Evolutionary conservation across 2,113 vertebrate genomes (phyloP), one percentile per base, ranked within the genome.

Genomic region (Smithornis capensis): DNA sequence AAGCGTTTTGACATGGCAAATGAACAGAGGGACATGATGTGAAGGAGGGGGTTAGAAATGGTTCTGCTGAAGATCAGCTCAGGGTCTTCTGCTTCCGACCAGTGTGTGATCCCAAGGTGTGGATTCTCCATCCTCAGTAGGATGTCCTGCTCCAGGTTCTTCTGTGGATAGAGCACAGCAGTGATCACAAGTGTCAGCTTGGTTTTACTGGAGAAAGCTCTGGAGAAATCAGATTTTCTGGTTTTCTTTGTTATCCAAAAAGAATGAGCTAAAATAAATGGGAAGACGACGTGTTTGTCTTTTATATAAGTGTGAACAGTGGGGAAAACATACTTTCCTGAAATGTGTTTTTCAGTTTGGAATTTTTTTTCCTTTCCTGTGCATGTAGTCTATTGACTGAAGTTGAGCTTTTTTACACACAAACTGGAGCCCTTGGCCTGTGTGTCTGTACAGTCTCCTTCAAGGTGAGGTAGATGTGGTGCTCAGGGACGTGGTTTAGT

Each of bases 1-100:
- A 93, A 87, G 69, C 59, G 57, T 97, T 95, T 97, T 97, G 95
- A 89, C 78, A 21, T 29, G 53, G 84, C 50, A 84, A 81, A 84
- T 78, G 80, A 93, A 71, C 56, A 60, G 87, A 65, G 29, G 29
- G 71, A 60, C 47, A 90, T 87, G 52, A 67, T 50, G 23, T 29
- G 19, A 50, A 83, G 52, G 28, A 76, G 37, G 37, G 27, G 37
- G 8, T 15, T n/a, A 14, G 24, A 53, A 80, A 7, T 53, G 6
- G 11, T 62, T 74, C 62, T 74, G 8, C 35, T 33, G n/a, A 33
- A 28, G 22, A 40, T 35, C 37, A 21, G n/a, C 40, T 56, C 21
- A 10, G n/a, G 19, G 4, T 33, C 44, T 27, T 38, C 60, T 40
- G 19, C 24, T 9, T 68, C 49, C 40, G 45, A 15, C 10, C 33